phyloP scores from a whole-genome alignment of 2,888 invertebrate genomes.

The Cylindroiulus punctatus region DNA sequence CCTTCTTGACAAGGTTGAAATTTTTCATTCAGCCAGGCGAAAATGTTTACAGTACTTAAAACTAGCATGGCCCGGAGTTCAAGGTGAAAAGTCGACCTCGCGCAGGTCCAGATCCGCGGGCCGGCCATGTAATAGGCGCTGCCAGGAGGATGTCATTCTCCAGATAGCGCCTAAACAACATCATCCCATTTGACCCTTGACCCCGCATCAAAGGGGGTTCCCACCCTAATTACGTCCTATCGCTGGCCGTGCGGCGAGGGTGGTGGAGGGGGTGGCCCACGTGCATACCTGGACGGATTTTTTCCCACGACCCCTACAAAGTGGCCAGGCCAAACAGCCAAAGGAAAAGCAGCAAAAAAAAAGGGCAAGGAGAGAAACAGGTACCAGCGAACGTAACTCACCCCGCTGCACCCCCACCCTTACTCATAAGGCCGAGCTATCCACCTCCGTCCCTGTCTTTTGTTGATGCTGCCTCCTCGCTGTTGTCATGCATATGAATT shows the following conservation, averaged over 20 bases:
- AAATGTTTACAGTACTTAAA: background rate
- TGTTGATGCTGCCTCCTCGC: constrained; percentile 20
- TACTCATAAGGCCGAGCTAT: constrained; percentile 2
- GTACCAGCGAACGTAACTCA: constrained; percentile 15
- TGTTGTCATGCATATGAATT: constrained; percentile 47
- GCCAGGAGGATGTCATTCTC: constrained; percentile 40
- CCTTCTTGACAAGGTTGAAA: too few species aligned
- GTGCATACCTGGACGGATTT: constrained; percentile 35
- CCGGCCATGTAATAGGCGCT: background rate
- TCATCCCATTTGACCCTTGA: constrained; percentile 47
- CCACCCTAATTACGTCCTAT: constrained; percentile 50
- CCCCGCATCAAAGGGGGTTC: constrained; percentile 49
- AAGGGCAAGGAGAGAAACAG: constrained; percentile 19
- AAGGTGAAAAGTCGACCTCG: constrained; percentile 13
- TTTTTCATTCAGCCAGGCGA: too few species aligned
- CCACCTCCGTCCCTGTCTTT: constrained; percentile 37
- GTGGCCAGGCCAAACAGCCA: constrained; percentile 47
- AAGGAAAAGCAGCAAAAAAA: constrained; percentile 35
- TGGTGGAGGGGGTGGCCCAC: constrained; percentile 32
- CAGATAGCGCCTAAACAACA: constrained; percentile 20
- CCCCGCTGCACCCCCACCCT: constrained; percentile 40
- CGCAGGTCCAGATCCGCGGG: background rate
- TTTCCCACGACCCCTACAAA: constrained; percentile 52
- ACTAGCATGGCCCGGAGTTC: background rate
- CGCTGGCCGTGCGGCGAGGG: constrained; percentile 44